Conservation (phyloP, 2,888 invertebrate species). For the Acanthosepion lycidas region DNA sequence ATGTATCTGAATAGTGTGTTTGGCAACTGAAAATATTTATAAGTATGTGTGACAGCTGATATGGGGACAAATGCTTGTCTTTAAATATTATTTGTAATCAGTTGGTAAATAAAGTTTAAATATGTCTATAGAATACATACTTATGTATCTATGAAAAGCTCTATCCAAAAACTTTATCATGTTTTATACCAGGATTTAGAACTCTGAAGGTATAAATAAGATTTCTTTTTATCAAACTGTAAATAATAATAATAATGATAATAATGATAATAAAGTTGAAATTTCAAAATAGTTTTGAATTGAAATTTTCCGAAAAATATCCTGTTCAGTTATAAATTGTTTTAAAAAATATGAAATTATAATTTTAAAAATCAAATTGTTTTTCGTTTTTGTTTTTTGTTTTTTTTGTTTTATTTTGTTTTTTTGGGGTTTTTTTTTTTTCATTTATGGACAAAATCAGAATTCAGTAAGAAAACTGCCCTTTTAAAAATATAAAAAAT, state of each 20-base stretch:
- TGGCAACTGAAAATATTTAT: not conserved
- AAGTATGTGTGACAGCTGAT: not conserved
- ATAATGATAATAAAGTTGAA: not conserved
- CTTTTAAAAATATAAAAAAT: not conserved
- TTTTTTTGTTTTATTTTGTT: no score
- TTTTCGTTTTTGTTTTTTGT: no score
- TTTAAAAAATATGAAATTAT: not conserved
- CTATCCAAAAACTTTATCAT: not conserved
- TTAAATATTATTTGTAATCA: not conserved
- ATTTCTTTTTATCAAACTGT: not conserved
- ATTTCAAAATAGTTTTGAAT: not conserved
- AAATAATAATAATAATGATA: not conserved
- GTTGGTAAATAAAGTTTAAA: not conserved
- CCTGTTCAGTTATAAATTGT: not conserved
- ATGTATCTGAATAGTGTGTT: not conserved
- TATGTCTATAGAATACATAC: not conserved
- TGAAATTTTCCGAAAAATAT: not conserved
- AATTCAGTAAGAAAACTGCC: not conserved
- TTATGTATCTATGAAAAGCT: not conserved
- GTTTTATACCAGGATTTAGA: not conserved
- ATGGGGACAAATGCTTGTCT: not conserved
- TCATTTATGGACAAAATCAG: not conserved
- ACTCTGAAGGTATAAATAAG: not conserved
- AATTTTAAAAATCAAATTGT: not conserved
- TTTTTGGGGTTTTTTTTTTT: not conserved